Conservation (phyloP, 2,888 invertebrate species). For the Chrysolina oricalcia region DNA sequence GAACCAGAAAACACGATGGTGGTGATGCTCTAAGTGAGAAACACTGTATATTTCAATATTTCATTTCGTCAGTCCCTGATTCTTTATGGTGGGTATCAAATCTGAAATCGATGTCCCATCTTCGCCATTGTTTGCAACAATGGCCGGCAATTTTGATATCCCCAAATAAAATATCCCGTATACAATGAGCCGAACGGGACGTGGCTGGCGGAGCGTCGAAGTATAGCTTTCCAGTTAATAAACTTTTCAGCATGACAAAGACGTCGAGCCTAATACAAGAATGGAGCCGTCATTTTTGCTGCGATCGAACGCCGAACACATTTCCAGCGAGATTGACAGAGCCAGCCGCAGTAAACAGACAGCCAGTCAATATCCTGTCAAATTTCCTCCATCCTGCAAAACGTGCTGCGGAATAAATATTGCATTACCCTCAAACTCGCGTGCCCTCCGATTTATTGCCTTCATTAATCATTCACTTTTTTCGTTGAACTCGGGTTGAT, state of each 20-base stretch:
- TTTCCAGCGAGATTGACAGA: conserved; percentile 43
- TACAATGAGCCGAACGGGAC: not conserved
- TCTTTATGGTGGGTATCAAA: too few species aligned
- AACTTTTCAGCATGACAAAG: conserved; percentile 20
- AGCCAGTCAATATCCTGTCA: conserved; percentile 52
- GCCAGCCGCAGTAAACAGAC: conserved; percentile 43
- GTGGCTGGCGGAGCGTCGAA: not conserved
- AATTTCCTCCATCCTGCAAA: conserved; percentile 42
- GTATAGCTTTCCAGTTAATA: conserved; percentile 13
- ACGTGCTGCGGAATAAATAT: conserved; percentile 46
- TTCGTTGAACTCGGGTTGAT: conserved; percentile 2
- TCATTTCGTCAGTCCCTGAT: too few species aligned
- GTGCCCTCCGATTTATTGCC: conserved; percentile 42
- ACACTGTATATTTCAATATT: too few species aligned
- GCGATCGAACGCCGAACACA: conserved; percentile 27
- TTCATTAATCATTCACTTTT: conserved; percentile 36
- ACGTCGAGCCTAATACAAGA: conserved; percentile 1
- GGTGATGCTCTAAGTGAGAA: too few species aligned
- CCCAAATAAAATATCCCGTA: too few species aligned
- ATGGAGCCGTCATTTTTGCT: conserved; percentile 12
- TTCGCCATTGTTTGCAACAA: not conserved
- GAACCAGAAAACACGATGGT: too few species aligned
- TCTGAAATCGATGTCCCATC: too few species aligned
- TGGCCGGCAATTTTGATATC: not conserved
- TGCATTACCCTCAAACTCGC: conserved; percentile 40